These are phyloP conservation scores for Castor canadensis DNA, from an alignment of 2,113 vertebrate species.

Conservation along the genomic window DNA sequence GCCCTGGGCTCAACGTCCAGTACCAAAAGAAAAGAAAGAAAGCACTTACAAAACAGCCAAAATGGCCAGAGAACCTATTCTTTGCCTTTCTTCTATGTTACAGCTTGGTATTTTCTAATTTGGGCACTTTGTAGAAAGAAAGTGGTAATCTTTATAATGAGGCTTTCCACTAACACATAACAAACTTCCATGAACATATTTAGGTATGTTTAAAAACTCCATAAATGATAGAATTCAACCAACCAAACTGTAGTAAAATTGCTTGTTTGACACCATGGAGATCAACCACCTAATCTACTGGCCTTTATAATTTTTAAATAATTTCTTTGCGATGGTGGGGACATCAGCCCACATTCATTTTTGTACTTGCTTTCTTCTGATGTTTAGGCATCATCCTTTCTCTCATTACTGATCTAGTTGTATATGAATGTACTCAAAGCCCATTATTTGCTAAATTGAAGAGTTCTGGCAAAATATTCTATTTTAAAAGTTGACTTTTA, in stretches of 20 bases:
- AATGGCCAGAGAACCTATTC: neutral
- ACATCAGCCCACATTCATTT: neutral
- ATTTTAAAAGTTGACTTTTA: neutral
- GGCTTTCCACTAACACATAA: neutral
- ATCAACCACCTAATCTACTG: neutral
- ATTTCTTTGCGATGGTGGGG: neutral
- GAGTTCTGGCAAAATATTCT: neutral
- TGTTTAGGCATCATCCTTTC: neutral
- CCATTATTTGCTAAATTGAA: constrained; percentile 11
- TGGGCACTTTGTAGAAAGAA: neutral
- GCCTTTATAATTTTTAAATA: neutral
- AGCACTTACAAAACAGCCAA: neutral
- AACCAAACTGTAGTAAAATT: constrained; percentile 15
- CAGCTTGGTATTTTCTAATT: neutral
- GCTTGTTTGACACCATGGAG: neutral
- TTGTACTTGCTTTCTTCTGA: neutral
- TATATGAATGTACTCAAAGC: neutral
- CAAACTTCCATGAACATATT: neutral
- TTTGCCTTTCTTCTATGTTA: neutral
- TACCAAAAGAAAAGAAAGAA: neutral
- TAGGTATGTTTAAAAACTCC: neutral
- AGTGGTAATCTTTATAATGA: neutral
- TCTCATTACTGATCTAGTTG: neutral
- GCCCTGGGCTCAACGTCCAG: neutral
- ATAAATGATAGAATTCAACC: neutral